Percentiles rank a stretch among this genome's conserved stretches.
phyloP scores from a whole-genome alignment of 2,888 invertebrate genomes.

The Heteropelma amictum region DNA sequence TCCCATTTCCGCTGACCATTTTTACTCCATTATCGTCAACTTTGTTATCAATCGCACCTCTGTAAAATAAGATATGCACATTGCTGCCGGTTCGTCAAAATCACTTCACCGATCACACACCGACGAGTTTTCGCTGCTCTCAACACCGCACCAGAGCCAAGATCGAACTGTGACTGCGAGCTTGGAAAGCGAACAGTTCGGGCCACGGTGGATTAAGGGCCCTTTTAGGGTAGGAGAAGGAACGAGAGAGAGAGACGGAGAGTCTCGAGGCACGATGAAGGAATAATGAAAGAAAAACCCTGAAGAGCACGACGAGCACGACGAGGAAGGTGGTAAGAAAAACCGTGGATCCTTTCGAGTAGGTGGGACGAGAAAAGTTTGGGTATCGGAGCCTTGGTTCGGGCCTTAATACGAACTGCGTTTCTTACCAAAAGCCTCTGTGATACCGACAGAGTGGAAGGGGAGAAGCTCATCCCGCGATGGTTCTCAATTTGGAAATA shows the following conservation, averaged over 20 bases:
- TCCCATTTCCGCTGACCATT: too few relatives aligned
- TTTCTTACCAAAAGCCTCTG: slow-evolving; percentile 21
- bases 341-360: slow-evolving; percentile 4
- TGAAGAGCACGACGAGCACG: slow-evolving; percentile 9
- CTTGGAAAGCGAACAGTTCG: slow-evolving; percentile 12
- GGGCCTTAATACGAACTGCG: slow-evolving; percentile 8
- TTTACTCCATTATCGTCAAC: too few relatives aligned
- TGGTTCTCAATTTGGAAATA: slow-evolving; percentile 38
- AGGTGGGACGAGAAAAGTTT: slow-evolving; percentile 15
- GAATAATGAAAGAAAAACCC: slow-evolving; percentile 34
- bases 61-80: slow-evolving; percentile 64
- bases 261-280: slow-evolving; percentile 6
- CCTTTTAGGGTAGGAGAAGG: too few relatives aligned
- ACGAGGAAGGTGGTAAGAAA: background rate
- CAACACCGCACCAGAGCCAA: slow-evolving; percentile 26
- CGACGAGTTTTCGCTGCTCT: slow-evolving; percentile 25
- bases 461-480: background rate
- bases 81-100: slow-evolving; percentile 49
- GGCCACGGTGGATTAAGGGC: too few relatives aligned
- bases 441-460: slow-evolving; percentile 8
- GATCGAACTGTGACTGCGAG: slow-evolving; percentile 38
- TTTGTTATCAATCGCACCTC: slow-evolving; percentile 61
- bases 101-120: slow-evolving; percentile 2
- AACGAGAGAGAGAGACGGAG: too few relatives aligned
- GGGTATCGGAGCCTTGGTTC: slow-evolving; percentile 34